These are phyloP conservation scores for Hypotaenidia philippensis DNA, from an alignment of 2,797 vertebrate species.

Conservation along the genomic window DNA sequence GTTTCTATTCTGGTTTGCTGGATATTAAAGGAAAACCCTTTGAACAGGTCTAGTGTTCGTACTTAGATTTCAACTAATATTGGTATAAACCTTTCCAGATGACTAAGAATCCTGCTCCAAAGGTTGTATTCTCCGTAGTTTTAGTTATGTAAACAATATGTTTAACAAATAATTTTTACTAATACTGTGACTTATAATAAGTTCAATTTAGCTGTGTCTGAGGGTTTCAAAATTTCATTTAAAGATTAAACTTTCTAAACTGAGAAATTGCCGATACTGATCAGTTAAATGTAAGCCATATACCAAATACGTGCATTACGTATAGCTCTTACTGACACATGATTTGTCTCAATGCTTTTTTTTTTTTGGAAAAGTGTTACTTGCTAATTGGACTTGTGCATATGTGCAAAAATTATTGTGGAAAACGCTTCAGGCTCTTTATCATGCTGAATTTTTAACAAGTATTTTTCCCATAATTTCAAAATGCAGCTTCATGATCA, in stretches of 20 bases:
- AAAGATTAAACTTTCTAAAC: background rate
- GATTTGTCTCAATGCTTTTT: background rate
- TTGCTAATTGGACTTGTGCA: background rate
- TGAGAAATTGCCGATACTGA: background rate
- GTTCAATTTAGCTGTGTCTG: background rate
- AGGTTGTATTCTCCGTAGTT: background rate
- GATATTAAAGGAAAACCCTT: background rate
- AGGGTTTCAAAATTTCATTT: background rate
- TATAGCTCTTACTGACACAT: background rate
- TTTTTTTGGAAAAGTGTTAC: background rate
- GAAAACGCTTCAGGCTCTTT: background rate
- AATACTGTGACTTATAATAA: background rate
- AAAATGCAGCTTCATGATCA: background rate
- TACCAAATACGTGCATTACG: background rate
- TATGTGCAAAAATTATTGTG: background rate
- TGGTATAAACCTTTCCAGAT: background rate
- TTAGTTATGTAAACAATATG: rapidly evolving
- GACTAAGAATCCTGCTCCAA: background rate
- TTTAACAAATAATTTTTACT: background rate
- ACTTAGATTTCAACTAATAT: background rate
- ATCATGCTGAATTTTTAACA: background rate
- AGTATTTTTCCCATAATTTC: rapidly evolving
- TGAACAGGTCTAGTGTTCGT: background rate
- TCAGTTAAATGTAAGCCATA: background rate
- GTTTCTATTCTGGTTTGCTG: background rate